Evolutionary conservation across 2,797 vertebrate genomes (phyloP).

Genomic region (Poeciliopsis infans): DNA sequence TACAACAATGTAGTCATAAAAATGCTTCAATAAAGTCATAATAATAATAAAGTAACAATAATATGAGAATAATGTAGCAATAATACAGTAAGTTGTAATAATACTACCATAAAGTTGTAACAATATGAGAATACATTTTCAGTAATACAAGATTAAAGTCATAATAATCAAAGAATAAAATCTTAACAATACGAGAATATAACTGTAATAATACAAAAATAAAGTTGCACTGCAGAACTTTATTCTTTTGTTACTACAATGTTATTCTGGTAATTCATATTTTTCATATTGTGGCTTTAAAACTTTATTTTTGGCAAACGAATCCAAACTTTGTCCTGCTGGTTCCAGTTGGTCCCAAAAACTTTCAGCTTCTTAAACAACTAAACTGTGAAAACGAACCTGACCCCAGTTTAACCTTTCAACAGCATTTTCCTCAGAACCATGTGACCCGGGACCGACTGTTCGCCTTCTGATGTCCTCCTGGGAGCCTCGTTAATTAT

Average conservation of each 20-base stretch:
- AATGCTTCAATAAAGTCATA: background rate
- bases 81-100: background rate
- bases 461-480: conserved; percentile 28
- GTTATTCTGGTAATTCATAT: background rate
- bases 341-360: background rate
- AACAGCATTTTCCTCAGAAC: conserved; percentile 38
- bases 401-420: conserved; percentile 43
- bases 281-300: background rate
- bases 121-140: background rate
- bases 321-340: background rate
- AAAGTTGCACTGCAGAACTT: background rate
- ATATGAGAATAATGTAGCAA: background rate
- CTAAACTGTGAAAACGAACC: background rate
- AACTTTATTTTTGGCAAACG: background rate
- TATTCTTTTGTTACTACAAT: background rate
- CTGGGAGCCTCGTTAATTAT: conserved; percentile 64
- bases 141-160: background rate
- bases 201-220: background rate
- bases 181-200: background rate
- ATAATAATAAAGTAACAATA: background rate
- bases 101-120: background rate
- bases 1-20: background rate
- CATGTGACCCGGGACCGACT: conserved; percentile 30
- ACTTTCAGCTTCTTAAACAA: background rate
- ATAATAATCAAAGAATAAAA: no score